These are phyloP conservation scores for Toxostoma redivivum DNA, from an alignment of 2,113 vertebrate genomes.

Conservation along the genomic window DNA sequence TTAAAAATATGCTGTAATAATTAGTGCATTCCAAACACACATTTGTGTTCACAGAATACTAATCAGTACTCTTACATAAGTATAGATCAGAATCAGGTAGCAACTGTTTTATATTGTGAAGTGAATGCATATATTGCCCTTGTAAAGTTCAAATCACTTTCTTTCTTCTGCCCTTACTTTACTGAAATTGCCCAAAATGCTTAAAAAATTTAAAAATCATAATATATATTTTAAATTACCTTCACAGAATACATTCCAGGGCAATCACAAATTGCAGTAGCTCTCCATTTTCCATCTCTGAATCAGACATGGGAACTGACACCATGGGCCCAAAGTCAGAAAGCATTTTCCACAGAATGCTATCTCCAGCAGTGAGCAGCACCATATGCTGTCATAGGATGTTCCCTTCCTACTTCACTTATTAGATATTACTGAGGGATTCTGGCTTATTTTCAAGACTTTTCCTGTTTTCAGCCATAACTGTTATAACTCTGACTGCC, in stretches of 20 bases:
- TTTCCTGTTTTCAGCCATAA: neutral
- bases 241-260: neutral
- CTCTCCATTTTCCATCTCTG: neutral
- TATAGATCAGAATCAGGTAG: neutral
- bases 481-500: neutral
- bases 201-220: neutral
- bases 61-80: neutral
- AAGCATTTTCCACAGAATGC: neutral
- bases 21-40: neutral
- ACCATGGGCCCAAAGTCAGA: neutral
- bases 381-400: neutral
- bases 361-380: neutral
- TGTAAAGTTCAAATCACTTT: neutral
- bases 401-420: neutral
- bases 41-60: neutral
- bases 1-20: constrained; percentile 36
- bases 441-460: neutral
- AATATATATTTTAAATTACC: neutral
- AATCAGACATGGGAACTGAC: neutral
- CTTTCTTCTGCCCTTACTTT: neutral
- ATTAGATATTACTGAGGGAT: neutral
- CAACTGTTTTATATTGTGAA: neutral
- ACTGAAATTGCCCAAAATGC: neutral
- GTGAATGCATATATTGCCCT: neutral
- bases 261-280: neutral